A percentile compares a stretch with the other conserved stretches of the same genome.
Conservation (phyloP, 2,113 vertebrate species). For the Nannospalax galili region DNA sequence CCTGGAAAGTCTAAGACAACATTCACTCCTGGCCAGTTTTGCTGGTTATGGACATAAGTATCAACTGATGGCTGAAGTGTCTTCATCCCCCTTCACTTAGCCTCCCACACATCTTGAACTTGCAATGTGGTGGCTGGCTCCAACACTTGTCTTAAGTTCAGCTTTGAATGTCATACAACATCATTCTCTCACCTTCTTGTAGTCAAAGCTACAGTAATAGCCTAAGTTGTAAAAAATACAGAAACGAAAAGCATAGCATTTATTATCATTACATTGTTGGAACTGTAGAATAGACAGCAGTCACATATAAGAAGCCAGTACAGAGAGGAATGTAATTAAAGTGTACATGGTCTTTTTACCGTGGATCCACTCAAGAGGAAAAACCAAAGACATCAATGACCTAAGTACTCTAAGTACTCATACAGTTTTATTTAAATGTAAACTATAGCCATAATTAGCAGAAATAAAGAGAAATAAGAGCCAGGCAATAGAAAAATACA, state of each 20-base stretch:
- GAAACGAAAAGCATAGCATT: background rate
- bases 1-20: background rate
- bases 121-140: background rate
- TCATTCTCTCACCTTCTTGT: background rate
- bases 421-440: background rate
- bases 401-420: background rate
- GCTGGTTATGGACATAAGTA: background rate
- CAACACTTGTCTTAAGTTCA: background rate
- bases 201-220: background rate
- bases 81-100: background rate
- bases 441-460: background rate
- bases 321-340: background rate
- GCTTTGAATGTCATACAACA: background rate
- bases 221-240: background rate
- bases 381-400: background rate
- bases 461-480: background rate
- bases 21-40: background rate
- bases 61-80: background rate
- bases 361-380: background rate
- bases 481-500: background rate
- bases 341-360: background rate
- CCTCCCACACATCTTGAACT: background rate
- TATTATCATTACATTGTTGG: background rate
- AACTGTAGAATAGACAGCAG: background rate
- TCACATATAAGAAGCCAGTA: background rate